Base-by-base conservation (phyloP, 2,113 vertebrate species). In the Saccopteryx leptura region DNA sequence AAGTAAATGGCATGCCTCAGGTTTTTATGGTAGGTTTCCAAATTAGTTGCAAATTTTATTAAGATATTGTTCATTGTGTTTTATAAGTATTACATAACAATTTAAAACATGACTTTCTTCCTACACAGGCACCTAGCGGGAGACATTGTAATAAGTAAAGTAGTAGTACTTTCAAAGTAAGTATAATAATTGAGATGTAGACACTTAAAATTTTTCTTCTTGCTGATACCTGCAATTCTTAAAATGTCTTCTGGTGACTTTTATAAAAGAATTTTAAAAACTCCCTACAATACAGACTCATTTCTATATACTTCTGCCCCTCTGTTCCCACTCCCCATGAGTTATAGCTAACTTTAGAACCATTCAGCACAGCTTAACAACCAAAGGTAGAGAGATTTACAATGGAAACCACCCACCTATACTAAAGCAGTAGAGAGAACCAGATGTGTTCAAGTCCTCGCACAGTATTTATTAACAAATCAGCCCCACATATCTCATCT, bases 271-370 rank as follows among this genome's bases (percentile, higher is more conserved):
- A 76, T 68, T 85, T 71, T 10, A 19, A 54, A 93, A 93, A 56
- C 54, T 83, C 69, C 21, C 84, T 65, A 71, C 33, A 66, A 60
- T 60, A 76, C 2, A 33, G 14, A 54, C 13, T 71, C 54, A 80
- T 28, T 91, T 94, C 28, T 69, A 75, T 48, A n/a, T 0, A 60
- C 52, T 28, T 86, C 72, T 50, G 19, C 65, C 50, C 31, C 75
- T 18, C 48, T 31, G 5, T 3, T 39, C 23, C 5, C 48, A 21
- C 8, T 39, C 2, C 54, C 17, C 21, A 58, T 56, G 78, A 63
- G 48, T 80, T 88, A 80, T 2, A 52, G 85, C 6, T 72, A 87
- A 95, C 81, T 93, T 93, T 74, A 92, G 95, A 97, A 92, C 39
- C 48, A 31, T 65, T 91, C 52, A 63, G 23, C 33, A 66, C 9